Evolutionary conservation across 2,113 vertebrate genomes (phyloP), one percentile per base, ranked within the genome.

Genomic region (Garra rufa): DNA sequence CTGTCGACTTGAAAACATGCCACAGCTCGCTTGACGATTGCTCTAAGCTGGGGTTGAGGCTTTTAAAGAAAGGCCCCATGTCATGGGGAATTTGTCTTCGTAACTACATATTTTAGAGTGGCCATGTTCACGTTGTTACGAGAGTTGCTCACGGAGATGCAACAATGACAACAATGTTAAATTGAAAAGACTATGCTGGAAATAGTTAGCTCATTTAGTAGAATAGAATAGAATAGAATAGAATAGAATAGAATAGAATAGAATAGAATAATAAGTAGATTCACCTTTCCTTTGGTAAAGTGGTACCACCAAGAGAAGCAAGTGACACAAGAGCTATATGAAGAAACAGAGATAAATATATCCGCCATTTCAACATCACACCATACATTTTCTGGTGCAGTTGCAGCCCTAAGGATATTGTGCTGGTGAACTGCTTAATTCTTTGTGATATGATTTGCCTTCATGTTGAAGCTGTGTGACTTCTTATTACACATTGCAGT

Each of bases 381-480:
- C 84, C 92, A 91, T 89, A 93, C 95, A 90, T 91, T 92, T 88
- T 91, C 91, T 92, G 91, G 85, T 91, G 92, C 91, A 92, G 87
- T 93, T 86, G 92, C 76, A 90, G 89, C 87, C 92, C 73, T 74
- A 85, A 84, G 82, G 89, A 91, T 91, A 88, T 92, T 87, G 91
- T 92, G 86, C 90, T 90, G 91, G 91, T 86, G 77, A 88, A n/a
- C 44, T 85, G 81, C 88, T 87, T 92, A 85, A 84, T 89, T 90
- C 85, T 91, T 92, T 88, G 92, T 88, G 88, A 92, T 87, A 90
- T 86, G 86, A 90, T 93, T 89, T 92, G 81, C 80, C 90, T 86
- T 91, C 75, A 75, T 81, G 78, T 69, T 43, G 76, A 81, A 55
- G 83, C 69, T 75, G 80, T 13, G 38, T n/a, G 9, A 67, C 41